Evolutionary conservation across 2,113 vertebrate genomes (phyloP), one percentile per base, ranked within the genome.

Genomic region (Orthonyx spaldingii): DNA sequence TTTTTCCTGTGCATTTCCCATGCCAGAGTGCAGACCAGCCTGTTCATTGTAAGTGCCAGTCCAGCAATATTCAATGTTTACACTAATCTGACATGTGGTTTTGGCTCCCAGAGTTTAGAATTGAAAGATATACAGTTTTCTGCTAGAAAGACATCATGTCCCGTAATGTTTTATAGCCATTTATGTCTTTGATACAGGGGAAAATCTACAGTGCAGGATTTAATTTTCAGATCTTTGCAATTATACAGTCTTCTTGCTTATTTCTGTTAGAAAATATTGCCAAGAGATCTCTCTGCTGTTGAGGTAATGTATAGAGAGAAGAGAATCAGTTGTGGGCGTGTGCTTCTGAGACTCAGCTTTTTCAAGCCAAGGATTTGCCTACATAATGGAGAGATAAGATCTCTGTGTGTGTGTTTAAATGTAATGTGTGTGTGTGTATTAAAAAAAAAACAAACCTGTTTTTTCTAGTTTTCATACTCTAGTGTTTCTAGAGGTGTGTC

Each of bases 31-130:
- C 3, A 13, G 30, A 23, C 27, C 50, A 8, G 16, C 41, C 16
- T 70, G 12, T 72, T 87, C 32, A 19, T 57, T 71, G 1, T 74
- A 46, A 27, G 9, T 55, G 74, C 33, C 70, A 33, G 64, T 65
- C 28, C 42, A 69, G 59, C n/a, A 63, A 18, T 6, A 10, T 28
- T n/a, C 52, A 26, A 0, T 39, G 46, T 61, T 89, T 84, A 10
- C 80, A 72, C 26, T 83, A 35, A 70, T 78, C 22, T 57, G 56
- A 70, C 4, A 1, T 1, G 4, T 0, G 0, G 12, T n/a, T 77
- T 84, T 89, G 56, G 7, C 21, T 89, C 85, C 57, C 26, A 69
- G 69, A 75, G 11, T 53, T 93, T 53, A 79, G 49, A 61, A 60
- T 7, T 75, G 44, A 79, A 78, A 24, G 33, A 26, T 74, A 11